phyloP scores from a whole-genome alignment of 2,888 invertebrate genomes.

The Xanthostigma xanthostigma region DNA sequence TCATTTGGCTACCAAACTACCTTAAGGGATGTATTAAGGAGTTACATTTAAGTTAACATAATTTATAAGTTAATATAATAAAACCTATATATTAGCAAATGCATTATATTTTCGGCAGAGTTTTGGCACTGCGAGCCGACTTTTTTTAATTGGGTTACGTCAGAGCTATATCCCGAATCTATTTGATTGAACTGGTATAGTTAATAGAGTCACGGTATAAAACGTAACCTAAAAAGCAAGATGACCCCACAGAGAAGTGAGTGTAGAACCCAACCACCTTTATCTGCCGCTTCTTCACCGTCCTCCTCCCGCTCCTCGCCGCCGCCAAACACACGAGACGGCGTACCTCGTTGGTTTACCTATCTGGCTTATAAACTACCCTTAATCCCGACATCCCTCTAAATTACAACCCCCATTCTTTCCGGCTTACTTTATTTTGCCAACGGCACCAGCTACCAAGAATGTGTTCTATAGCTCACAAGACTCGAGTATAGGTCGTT shows the following conservation, averaged over 20 bases:
- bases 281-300: conserved; percentile 8
- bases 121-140: no score
- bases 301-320: conserved; percentile 13
- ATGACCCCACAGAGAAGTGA: conserved; percentile 2
- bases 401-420: conserved; percentile 35
- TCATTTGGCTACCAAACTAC: no score
- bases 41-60: no score
- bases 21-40: no score
- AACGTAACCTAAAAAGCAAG: background rate
- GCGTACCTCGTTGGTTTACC: conserved; percentile 7
- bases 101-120: no score
- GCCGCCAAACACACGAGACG: background rate
- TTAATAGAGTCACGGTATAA: background rate
- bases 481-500: no score
- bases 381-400: conserved; percentile 36
- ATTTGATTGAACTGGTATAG: no score
- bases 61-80: no score
- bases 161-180: no score
- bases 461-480: no score
- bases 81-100: no score
- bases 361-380: conserved; percentile 30
- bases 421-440: conserved; percentile 32
- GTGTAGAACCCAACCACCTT: conserved; percentile 7
- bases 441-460: conserved; percentile 18
- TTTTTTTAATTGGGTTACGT: no score